Base-by-base conservation (phyloP, 2,888 invertebrate genomes). In the Agriotes lineatus region DNA sequence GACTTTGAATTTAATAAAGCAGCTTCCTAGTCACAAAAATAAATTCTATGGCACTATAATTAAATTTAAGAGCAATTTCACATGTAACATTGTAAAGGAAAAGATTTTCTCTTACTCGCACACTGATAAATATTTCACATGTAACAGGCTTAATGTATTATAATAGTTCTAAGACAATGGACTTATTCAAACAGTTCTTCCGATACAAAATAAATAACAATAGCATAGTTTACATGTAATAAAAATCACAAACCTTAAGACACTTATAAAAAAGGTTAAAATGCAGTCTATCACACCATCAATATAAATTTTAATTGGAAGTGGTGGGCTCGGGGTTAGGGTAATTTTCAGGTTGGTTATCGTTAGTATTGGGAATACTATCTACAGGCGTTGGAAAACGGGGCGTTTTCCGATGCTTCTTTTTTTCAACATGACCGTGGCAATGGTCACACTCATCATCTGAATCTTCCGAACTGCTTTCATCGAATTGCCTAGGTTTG, bases 401-500 rank as follows among this genome's bases (percentile, higher is more conserved):
- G 1, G 10, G 10, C 9, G 7, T 18, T 50, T 61, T 50, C 42
- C 75, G 75, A 14, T 73, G 73, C 66, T 81, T 82, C 67, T 87
- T 87, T 74, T 86, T 87, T 79, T 93, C 93, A 4, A 92, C 91
- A 83, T 94, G 94, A 0, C 95, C 95, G 82, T 89, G 91, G 83
- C 96, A 96, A 82, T 95, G 91, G 76, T 95, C 95, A 81, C 95
- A 95, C 81, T 96, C 96, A 76, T 93, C 93, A 57, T 93, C 91
- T 42, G 92, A 91, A 65, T 91, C 91, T 42, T 91, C 90, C 64
- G 93, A 93, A 0, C 94, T 93, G 72, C 95, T 96, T 39, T 97
- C 97, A 48, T 90, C 96, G 85, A 97, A 96, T 39, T 88, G 88
- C 75, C 88, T 88, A n/a, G 95, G 96, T 83, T 97, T 97, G 80